These are phyloP conservation scores for Polydesmus complanatus DNA, from an alignment of 2,888 invertebrate species.

Conservation along the genomic window DNA sequence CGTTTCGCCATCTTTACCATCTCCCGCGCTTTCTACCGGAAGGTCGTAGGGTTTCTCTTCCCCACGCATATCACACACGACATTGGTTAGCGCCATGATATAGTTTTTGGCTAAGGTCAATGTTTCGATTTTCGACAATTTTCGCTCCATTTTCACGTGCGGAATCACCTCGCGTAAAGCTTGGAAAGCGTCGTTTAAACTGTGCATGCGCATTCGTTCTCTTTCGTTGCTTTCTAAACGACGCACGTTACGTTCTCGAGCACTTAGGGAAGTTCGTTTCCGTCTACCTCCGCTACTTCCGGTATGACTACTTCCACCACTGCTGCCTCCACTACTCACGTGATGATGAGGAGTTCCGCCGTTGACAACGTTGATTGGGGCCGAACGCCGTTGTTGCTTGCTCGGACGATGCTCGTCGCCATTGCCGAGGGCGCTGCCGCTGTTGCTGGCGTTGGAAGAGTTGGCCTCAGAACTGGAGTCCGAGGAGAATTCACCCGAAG, in stretches of 20 bases:
- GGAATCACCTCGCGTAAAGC: slow-evolving; percentile 71
- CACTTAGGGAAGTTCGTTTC: slow-evolving; percentile 60
- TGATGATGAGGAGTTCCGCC: too few relatives aligned
- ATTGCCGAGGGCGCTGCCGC: slow-evolving; percentile 13
- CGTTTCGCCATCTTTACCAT: not conserved
- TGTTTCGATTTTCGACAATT: slow-evolving; percentile 76
- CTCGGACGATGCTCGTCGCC: slow-evolving; percentile 13
- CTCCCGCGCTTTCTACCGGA: slow-evolving; percentile 18
- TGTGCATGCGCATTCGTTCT: slow-evolving; percentile 84
- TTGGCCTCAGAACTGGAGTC: not conserved
- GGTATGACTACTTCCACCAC: slow-evolving; percentile 18
- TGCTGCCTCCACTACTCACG: slow-evolving; percentile 11
- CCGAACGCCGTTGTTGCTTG: slow-evolving; percentile 13
- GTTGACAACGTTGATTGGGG: slow-evolving; percentile 1
- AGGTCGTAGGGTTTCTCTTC: slow-evolving; percentile 51
- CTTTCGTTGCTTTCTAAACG: slow-evolving; percentile 81
- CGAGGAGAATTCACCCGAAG: slow-evolving; percentile 8
- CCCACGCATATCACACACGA: slow-evolving; percentile 64
- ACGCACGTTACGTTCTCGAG: slow-evolving; percentile 69
- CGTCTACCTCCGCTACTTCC: slow-evolving; percentile 25
- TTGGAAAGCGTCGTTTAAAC: slow-evolving; percentile 80
- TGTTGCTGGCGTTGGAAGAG: not conserved
- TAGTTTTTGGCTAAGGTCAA: slow-evolving; percentile 77
- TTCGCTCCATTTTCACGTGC: slow-evolving; percentile 67
- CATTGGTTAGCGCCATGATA: slow-evolving; percentile 74